Evolutionary conservation across 2,797 vertebrate genomes (phyloP).

Genomic region (Cyprinella venusta): DNA sequence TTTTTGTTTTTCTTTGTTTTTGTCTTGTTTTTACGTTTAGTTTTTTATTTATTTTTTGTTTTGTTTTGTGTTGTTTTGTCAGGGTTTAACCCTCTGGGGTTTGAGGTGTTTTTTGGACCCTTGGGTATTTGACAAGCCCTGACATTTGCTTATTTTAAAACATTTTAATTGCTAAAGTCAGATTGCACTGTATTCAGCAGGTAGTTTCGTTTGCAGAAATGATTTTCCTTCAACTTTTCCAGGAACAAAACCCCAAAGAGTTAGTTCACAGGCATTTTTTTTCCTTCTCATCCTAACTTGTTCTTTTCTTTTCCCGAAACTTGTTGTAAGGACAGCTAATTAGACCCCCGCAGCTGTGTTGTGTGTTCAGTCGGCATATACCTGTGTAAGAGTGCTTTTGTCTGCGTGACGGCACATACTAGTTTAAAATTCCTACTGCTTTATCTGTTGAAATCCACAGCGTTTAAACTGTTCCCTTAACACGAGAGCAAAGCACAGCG

Average conservation of each 20-base stretch:
- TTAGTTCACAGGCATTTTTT: background rate
- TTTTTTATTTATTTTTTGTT: background rate
- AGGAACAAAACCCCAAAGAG: background rate
- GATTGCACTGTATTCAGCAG: background rate
- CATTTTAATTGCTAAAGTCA: background rate
- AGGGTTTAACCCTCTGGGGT: background rate
- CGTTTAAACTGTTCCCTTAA: conserved; percentile 35
- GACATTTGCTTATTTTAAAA: background rate
- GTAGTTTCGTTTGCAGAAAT: background rate
- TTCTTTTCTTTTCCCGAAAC: conserved; percentile 2
- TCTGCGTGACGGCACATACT: conserved; percentile 15
- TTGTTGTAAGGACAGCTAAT: conserved; percentile 28
- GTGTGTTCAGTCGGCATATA: background rate
- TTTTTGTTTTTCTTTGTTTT: background rate
- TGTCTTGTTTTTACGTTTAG: background rate
- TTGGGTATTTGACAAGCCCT: background rate
- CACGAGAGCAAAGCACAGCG: conserved; percentile 48
- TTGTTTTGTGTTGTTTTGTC: background rate
- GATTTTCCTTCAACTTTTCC: background rate
- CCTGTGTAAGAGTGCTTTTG: conserved; percentile 8
- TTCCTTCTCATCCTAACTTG: background rate
- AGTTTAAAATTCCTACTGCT: conserved; percentile 44
- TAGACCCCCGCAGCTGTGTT: conserved; percentile 34
- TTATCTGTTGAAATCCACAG: conserved; percentile 40
- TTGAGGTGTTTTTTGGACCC: background rate